phyloP scores from a whole-genome alignment of 2,888 invertebrate species.

The Aphodius granarius region DNA sequence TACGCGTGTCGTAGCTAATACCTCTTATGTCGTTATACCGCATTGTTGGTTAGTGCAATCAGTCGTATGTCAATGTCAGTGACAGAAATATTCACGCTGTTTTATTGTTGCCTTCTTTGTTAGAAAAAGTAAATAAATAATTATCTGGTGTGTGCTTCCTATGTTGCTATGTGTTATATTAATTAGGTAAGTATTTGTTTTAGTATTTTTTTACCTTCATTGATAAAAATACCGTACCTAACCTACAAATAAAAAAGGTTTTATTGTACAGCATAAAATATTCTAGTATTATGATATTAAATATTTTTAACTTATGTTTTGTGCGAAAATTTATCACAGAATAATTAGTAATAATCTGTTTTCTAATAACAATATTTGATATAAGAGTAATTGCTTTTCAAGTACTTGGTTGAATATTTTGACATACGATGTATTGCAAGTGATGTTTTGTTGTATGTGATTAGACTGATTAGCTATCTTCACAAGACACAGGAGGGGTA shows the following conservation, averaged over 20 bases:
- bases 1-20: not conserved
- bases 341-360: not conserved
- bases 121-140: not conserved
- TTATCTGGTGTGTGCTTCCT: not conserved
- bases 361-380: not conserved
- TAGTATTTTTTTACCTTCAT: not conserved
- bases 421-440: not conserved
- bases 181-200: not conserved
- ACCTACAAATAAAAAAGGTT: not conserved
- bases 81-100: not conserved
- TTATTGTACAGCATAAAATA: not conserved
- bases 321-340: not conserved
- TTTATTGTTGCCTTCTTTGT: not conserved
- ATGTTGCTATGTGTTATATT: not conserved
- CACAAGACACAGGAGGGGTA: too few species aligned
- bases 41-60: not conserved
- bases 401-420: not conserved
- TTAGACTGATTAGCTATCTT: too few species aligned
- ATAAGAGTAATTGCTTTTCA: not conserved
- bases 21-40: not conserved
- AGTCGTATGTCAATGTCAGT: not conserved
- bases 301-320: not conserved
- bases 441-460: not conserved
- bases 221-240: not conserved
- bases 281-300: not conserved